phyloP scores from a whole-genome alignment of 2,113 vertebrate species.

The Noctilio leporinus region DNA sequence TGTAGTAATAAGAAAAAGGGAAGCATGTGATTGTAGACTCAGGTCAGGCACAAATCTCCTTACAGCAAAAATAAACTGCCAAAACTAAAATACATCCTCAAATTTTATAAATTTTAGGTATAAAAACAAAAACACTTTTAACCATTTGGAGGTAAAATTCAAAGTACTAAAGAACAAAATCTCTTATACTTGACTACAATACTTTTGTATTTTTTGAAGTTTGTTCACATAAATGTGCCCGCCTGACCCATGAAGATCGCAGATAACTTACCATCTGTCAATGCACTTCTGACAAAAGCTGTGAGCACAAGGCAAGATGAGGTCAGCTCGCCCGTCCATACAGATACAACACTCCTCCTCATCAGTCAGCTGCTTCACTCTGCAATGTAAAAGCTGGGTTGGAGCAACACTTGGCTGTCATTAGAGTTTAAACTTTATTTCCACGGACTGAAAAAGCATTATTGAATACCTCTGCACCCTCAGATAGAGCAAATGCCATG shows the following conservation, averaged over 20 bases:
- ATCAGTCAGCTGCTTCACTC: conserved; percentile 95
- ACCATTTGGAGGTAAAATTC: not conserved
- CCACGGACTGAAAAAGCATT: not conserved
- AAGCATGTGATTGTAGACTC: not conserved
- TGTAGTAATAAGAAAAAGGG: conserved; percentile 6
- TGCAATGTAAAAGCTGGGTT: conserved; percentile 67
- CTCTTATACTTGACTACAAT: conserved; percentile 5
- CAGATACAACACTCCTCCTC: conserved; percentile 99
- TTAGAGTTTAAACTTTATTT: not conserved
- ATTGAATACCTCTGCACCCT: not conserved
- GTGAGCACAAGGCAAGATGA: conserved; percentile 96
- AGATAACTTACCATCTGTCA: conserved; percentile 91
- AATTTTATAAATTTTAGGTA: conserved; percentile 9
- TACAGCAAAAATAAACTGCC: not conserved
- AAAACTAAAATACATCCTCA: not conserved
- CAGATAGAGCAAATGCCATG: not conserved
- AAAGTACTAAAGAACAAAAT: not conserved
- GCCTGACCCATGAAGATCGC: not conserved
- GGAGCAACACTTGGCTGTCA: conserved; percentile 14
- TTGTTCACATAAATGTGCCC: not conserved
- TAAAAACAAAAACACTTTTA: conserved; percentile 39
- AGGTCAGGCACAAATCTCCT: conserved; percentile 5
- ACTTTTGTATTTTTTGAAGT: not conserved
- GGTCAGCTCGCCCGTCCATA: conserved; percentile 95
- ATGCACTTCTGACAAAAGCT: conserved; percentile 99